phyloP scores from a whole-genome alignment of 2,113 vertebrate species.

The Cyrtonyx montezumae region DNA sequence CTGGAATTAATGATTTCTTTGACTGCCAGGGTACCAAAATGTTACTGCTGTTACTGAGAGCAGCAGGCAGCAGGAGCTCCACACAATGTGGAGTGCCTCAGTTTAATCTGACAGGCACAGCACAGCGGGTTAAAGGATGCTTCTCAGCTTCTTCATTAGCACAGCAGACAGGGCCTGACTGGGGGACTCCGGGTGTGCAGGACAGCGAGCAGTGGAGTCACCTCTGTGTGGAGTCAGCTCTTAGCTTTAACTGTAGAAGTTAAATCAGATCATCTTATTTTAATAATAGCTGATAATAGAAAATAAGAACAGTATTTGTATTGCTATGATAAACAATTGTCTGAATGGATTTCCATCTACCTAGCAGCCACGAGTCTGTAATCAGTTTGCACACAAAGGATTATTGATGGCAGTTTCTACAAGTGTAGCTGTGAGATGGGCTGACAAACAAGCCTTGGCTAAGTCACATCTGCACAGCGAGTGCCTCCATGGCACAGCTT shows the following conservation, averaged over 20 bases:
- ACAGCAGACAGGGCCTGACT: not conserved
- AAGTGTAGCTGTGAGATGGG: not conserved
- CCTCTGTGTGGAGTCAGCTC: not conserved
- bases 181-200: too few species aligned
- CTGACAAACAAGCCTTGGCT: not conserved
- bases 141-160: too few species aligned
- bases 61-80: not conserved
- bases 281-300: not conserved
- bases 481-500: not conserved
- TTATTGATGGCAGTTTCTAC: not conserved
- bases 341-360: not conserved
- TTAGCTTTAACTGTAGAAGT: not conserved
- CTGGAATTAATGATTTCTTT: not conserved
- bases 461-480: not conserved
- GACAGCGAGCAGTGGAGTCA: not conserved
- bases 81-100: not conserved
- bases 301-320: not conserved
- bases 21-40: not conserved
- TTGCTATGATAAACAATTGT: not conserved
- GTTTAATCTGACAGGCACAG: not conserved
- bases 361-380: not conserved
- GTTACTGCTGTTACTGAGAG: accelerated
- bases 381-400: not conserved
- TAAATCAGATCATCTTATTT: not conserved
- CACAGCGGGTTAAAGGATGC: not conserved